Conservation (phyloP, 2,888 invertebrate genomes). For the Pomacea canaliculata region DNA sequence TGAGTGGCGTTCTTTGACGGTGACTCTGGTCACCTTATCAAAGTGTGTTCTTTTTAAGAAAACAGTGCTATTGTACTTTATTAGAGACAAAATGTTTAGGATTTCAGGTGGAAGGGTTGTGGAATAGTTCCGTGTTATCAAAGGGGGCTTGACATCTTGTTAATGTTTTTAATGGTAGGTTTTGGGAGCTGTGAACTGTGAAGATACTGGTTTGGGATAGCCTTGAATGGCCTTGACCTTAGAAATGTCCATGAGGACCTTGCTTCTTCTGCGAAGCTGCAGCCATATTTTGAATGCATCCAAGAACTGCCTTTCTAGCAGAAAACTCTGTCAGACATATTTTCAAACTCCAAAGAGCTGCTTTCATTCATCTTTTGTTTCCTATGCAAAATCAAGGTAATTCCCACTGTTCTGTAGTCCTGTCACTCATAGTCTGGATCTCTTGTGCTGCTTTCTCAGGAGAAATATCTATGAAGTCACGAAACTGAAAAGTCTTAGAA, state of each 20-base stretch:
- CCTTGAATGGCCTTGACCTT: conserved; percentile 1
- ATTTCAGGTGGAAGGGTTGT: no score
- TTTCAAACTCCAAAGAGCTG: conserved; percentile 1
- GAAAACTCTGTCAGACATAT: conserved; percentile 3
- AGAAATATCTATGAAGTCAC: no score
- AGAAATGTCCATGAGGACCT: conserved; percentile 7
- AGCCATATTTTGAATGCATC: conserved; percentile 13
- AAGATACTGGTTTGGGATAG: conserved; percentile 7
- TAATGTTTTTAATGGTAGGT: background rate
- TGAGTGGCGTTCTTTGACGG: no score
- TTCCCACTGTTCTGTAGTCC: background rate
- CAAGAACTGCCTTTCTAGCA: background rate
- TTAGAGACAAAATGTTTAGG: background rate
- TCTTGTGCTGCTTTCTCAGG: no score
- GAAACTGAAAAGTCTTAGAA: no score
- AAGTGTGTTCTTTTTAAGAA: no score
- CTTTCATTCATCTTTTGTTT: conserved; percentile 10
- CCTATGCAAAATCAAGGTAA: conserved; percentile 21
- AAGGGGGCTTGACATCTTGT: no score
- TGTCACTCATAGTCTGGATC: no score
- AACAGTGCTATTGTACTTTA: no score
- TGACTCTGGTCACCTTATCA: no score
- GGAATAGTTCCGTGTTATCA: no score
- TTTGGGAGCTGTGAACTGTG: conserved; percentile 13
- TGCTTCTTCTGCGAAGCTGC: conserved; percentile 7